Percentiles rank a stretch among this genome's conserved stretches.
phyloP scores from a whole-genome alignment of 1,140 invertebrate genomes.

The Drosophila funebris region DNA sequence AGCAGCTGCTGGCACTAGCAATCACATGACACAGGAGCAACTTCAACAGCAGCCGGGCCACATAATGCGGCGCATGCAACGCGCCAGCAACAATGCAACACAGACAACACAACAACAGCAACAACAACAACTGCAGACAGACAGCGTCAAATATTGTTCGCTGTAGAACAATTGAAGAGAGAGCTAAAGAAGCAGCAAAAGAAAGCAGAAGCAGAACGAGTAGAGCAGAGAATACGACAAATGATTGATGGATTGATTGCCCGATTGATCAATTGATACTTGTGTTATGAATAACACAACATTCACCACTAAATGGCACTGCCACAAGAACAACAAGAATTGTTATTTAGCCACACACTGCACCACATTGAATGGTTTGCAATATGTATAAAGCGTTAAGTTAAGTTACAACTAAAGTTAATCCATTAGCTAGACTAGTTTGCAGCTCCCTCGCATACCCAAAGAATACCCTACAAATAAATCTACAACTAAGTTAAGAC shows the following conservation, averaged over 20 bases:
- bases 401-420: slow-evolving; percentile 12
- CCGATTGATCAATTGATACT: neutral
- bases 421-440: slow-evolving; percentile 24
- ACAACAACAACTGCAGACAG: slow-evolving; percentile 29
- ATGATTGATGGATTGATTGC: neutral
- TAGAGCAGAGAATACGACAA: neutral
- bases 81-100: slow-evolving; percentile 62
- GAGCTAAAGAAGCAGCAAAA: slow-evolving; percentile 14
- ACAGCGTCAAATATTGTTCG: slow-evolving; percentile 59
- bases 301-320: slow-evolving; percentile 40
- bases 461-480: slow-evolving; percentile 2
- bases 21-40: slow-evolving; percentile 15
- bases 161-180: slow-evolving; percentile 36
- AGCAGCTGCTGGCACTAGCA: slow-evolving; percentile 67
- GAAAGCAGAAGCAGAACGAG: slow-evolving; percentile 1
- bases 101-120: slow-evolving; percentile 47
- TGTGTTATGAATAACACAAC: neutral
- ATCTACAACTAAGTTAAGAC: slow-evolving; percentile 4
- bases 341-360: slow-evolving; percentile 21
- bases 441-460: slow-evolving; percentile 7
- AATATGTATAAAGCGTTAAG: slow-evolving; percentile 33
- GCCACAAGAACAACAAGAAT: slow-evolving; percentile 16
- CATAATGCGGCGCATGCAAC: slow-evolving; percentile 36
- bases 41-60: slow-evolving; percentile 38
- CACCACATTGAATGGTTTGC: slow-evolving; percentile 23